A percentile compares a stretch with the other conserved stretches of the same genome.
Evolutionary conservation across 2,113 vertebrate species (phyloP).

Genomic region (Vulpes ferrilata): DNA sequence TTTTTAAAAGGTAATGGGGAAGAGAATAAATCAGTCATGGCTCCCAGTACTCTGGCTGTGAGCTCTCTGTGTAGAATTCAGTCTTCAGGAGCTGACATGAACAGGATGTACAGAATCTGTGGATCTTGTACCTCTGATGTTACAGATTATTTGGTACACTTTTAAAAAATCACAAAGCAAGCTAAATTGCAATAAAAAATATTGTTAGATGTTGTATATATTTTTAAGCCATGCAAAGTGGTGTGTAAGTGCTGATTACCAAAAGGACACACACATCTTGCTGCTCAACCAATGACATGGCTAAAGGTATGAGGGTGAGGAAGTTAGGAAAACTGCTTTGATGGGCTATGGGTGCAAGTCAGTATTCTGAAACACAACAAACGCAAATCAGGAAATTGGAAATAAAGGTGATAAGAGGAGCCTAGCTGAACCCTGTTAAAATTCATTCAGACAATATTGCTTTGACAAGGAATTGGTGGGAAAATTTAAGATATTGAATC

Average conservation of each 20-base stretch:
- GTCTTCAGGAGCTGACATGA: neutral
- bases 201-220: neutral
- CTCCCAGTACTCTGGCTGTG: neutral
- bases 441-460: conserved; percentile 4
- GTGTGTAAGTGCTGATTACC: neutral
- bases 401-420: neutral
- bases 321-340: neutral
- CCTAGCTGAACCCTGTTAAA: neutral
- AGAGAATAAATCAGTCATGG: neutral
- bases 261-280: neutral
- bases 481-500: conserved; percentile 34
- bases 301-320: neutral
- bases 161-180: neutral
- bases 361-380: neutral
- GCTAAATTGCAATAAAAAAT: neutral
- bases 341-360: neutral
- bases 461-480: neutral
- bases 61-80: neutral
- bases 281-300: neutral
- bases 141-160: neutral
- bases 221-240: neutral
- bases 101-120: neutral
- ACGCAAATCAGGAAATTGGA: neutral
- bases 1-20: neutral
- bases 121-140: neutral